Conservation (phyloP, 2,888 invertebrate species). For the Drosophila leonis region DNA sequence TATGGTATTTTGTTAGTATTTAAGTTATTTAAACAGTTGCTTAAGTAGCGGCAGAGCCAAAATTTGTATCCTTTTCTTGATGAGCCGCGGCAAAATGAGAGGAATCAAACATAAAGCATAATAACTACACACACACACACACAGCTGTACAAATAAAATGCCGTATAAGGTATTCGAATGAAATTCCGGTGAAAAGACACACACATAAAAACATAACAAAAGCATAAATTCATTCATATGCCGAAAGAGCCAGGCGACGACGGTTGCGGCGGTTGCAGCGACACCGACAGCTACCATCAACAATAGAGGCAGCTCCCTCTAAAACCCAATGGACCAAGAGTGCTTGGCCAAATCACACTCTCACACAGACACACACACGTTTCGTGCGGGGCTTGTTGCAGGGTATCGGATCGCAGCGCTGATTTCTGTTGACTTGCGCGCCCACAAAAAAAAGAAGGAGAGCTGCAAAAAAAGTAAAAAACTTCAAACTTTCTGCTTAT, state of each 20-base stretch:
- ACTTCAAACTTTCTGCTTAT: conserved; percentile 44
- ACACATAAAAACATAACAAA: conserved; percentile 64
- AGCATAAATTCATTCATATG: conserved; percentile 75
- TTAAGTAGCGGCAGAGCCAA: conserved; percentile 30
- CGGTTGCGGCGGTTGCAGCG: conserved; percentile 39
- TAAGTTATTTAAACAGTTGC: neutral
- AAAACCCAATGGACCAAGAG: conserved; percentile 48
- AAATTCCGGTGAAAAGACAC: conserved; percentile 70
- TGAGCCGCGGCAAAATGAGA: conserved; percentile 12
- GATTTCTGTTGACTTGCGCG: conserved; percentile 54
- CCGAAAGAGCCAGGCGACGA: conserved; percentile 31
- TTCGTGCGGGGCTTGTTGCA: conserved; percentile 18
- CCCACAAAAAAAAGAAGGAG: conserved; percentile 34
- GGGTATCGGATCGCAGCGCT: conserved; percentile 32
- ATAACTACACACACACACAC: conserved; percentile 9
- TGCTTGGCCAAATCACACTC: conserved; percentile 33
- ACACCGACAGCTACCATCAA: conserved; percentile 35
- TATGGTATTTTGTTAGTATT: neutral
- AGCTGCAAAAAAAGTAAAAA: conserved; percentile 11
- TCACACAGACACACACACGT: conserved; percentile 20
- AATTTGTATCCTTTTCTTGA: conserved; percentile 54
- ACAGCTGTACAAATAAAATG: conserved; percentile 28
- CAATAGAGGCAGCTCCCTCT: conserved; percentile 21
- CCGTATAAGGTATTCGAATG: conserved; percentile 60
- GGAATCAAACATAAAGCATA: conserved; percentile 32